A percentile compares a stretch with the other conserved stretches of the same genome.
These are phyloP conservation scores for Ochotona princeps DNA, from an alignment of 2,113 vertebrate species.

Conservation along the genomic window DNA sequence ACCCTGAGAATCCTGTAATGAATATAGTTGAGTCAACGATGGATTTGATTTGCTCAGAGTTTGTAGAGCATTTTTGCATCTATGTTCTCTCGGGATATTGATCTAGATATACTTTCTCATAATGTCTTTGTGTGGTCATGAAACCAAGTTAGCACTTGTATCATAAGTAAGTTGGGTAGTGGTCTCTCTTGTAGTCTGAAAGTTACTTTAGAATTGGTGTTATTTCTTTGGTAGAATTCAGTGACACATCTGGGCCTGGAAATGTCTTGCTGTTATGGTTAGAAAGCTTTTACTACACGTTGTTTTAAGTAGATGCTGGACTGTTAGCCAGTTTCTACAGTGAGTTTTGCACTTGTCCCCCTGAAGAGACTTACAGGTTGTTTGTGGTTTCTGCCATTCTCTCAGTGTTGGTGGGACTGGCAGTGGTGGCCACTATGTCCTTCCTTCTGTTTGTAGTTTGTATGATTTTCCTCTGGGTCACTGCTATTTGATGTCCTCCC, in stretches of 20 bases:
- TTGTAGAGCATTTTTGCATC: not conserved
- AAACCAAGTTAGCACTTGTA: not conserved
- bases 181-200: not conserved
- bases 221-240: constrained; percentile 13
- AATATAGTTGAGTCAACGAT: not conserved
- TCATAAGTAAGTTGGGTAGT: not conserved
- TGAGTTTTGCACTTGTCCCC: not conserved
- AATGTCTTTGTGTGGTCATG: not conserved
- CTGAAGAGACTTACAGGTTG: too few species aligned
- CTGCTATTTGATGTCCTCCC: not conserved
- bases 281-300: not conserved
- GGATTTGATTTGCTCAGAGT: not conserved
- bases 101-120: not conserved
- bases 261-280: not conserved
- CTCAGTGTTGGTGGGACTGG: too few species aligned
- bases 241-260: not conserved
- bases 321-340: not conserved
- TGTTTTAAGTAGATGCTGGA: not conserved
- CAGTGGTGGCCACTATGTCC: not conserved
- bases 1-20: not conserved
- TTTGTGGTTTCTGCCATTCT: too few species aligned
- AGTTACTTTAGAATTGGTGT: not conserved
- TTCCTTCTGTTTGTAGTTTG: not conserved
- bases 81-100: too few species aligned
- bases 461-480: not conserved